Conservation (phyloP, 1,140 invertebrate genomes). For the Mactra quadrangularis region DNA sequence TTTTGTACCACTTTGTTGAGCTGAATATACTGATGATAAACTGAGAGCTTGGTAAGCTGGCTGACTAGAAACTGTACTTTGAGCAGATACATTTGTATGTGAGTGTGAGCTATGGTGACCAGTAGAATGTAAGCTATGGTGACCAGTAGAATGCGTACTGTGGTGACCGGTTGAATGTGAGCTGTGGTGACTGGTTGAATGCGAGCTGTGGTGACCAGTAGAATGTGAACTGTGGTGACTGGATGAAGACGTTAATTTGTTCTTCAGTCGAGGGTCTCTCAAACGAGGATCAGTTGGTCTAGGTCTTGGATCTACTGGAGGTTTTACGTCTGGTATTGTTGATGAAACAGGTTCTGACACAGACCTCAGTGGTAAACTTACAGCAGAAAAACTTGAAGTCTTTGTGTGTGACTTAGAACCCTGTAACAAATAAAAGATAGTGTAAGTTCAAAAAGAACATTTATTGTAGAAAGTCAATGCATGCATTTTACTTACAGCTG, state of each 20-base stretch:
- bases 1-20: too few species aligned
- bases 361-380: not conserved
- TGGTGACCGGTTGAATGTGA: too few species aligned
- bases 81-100: too few species aligned
- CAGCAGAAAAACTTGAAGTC: not conserved
- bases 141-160: too few species aligned
- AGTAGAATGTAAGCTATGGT: too few species aligned
- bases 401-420: not conserved
- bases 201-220: too few species aligned
- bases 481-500: not conserved
- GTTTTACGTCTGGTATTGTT: not conserved
- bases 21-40: too few species aligned
- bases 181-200: too few species aligned
- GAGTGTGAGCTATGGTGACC: too few species aligned
- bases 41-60: too few species aligned
- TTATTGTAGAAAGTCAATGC: not conserved
- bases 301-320: conserved; percentile 60
- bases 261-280: conserved; percentile 39
- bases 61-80: too few species aligned
- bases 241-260: not conserved
- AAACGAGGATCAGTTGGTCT: conserved; percentile 65
- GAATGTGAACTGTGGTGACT: too few species aligned
- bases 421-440: conserved; percentile 1
- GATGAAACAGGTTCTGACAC: not conserved
- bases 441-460: not conserved